phyloP scores from a whole-genome alignment of 2,113 vertebrate genomes.

The Macrotis lagotis region DNA sequence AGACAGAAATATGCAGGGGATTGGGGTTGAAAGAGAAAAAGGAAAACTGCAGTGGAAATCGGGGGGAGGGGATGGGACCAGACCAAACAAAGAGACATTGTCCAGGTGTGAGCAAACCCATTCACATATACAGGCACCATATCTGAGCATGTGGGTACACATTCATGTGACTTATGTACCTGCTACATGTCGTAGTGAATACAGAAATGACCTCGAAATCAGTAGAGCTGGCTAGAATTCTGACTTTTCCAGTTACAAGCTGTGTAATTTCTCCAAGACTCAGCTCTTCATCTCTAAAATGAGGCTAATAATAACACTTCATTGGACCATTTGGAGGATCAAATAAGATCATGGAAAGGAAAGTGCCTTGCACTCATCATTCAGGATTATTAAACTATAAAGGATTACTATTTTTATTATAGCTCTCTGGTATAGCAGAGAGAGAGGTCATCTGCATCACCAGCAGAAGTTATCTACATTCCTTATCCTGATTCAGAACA shows the following conservation, averaged over 20 bases:
- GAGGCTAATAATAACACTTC: neutral
- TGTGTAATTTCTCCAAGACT: constrained; percentile 5
- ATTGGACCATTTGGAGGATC: neutral
- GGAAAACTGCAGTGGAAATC: neutral
- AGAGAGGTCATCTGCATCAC: neutral
- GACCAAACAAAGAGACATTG: neutral
- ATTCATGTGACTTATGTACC: neutral
- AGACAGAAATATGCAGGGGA: neutral
- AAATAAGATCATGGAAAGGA: neutral
- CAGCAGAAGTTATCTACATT: neutral
- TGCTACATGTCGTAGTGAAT: neutral
- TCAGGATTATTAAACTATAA: neutral
- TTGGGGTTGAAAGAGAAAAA: neutral
- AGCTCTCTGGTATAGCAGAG: neutral
- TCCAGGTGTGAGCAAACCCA: neutral
- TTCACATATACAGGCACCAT: neutral
- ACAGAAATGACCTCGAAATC: neutral
- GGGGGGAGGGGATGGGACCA: neutral
- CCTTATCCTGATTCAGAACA: neutral
- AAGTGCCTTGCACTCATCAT: neutral
- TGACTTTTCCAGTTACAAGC: neutral
- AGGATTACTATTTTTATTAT: neutral
- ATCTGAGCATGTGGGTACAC: fast-evolving
- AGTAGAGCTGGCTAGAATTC: neutral
- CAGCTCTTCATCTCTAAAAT: constrained; percentile 7